Percentiles rank a stretch among this genome's conserved stretches.
These are phyloP conservation scores for Oreochromis mossambicus DNA, from an alignment of 2,797 vertebrate species.

Conservation along the genomic window DNA sequence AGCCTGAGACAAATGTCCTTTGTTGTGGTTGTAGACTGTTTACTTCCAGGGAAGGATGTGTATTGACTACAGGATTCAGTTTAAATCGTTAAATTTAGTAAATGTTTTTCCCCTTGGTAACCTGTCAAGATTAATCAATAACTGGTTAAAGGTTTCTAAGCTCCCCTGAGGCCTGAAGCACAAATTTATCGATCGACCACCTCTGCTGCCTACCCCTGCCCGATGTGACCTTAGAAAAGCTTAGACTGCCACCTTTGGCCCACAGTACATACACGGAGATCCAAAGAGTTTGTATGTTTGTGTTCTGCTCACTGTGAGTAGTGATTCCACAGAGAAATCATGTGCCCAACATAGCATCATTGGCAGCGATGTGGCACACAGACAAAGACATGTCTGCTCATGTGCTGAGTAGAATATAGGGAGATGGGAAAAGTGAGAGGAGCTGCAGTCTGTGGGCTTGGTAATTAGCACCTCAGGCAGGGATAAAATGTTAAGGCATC, in stretches of 20 bases:
- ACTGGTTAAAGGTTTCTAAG: neutral
- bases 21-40: neutral
- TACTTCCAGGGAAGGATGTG: neutral
- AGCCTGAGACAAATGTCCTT: neutral
- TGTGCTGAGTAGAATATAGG: neutral
- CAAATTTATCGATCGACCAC: slow-evolving; percentile 26
- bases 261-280: neutral
- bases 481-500: slow-evolving; percentile 1
- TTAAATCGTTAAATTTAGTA: neutral
- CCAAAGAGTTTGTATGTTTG: neutral
- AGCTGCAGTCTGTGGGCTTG: neutral
- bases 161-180: neutral
- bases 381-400: slow-evolving; percentile 4
- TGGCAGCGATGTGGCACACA: neutral
- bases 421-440: neutral
- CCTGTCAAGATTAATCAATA: slow-evolving; percentile 11
- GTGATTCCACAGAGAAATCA: neutral
- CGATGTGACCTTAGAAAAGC: neutral
- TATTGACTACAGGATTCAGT: neutral
- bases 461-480: slow-evolving; percentile 59
- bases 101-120: neutral
- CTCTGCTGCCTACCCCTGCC: neutral
- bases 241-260: neutral
- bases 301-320: neutral
- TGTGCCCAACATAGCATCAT: neutral